phyloP scores from a whole-genome alignment of 2,113 vertebrate species.

The Macroglossus sobrinus region DNA sequence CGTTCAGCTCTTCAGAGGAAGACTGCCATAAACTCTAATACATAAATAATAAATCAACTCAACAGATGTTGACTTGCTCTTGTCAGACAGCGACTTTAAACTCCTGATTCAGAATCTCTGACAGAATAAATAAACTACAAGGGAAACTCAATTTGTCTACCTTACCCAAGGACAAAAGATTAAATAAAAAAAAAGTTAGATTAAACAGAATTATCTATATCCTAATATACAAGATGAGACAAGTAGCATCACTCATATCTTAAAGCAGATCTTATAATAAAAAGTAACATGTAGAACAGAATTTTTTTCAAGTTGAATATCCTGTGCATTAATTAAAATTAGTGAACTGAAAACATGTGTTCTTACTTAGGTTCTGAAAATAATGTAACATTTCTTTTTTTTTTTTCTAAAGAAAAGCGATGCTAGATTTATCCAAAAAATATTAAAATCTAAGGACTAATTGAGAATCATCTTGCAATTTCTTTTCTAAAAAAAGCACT shows the following conservation, averaged over 20 bases:
- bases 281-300: neutral
- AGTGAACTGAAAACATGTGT: neutral
- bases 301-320: neutral
- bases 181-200: constrained; percentile 11
- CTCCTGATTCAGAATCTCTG: constrained; percentile 38
- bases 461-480: neutral
- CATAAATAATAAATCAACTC: constrained; percentile 67
- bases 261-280: constrained; percentile 17
- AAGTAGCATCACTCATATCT: constrained; percentile 14
- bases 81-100: constrained; percentile 51
- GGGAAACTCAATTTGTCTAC: constrained; percentile 64
- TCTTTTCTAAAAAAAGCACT: neutral
- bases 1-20: constrained; percentile 50
- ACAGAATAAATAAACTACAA: constrained; percentile 63
- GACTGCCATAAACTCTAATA: constrained; percentile 61
- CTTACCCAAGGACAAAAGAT: constrained; percentile 58
- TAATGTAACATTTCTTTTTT: neutral
- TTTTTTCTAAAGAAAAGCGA: neutral
- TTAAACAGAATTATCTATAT: constrained; percentile 57
- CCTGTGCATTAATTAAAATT: neutral
- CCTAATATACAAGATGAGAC: constrained; percentile 6
- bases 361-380: constrained; percentile 25
- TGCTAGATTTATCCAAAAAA: neutral
- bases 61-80: constrained; percentile 65
- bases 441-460: neutral